Evolutionary conservation across 2,797 vertebrate genomes (phyloP).

Genomic region (Pseudocheirus occidentalis): DNA sequence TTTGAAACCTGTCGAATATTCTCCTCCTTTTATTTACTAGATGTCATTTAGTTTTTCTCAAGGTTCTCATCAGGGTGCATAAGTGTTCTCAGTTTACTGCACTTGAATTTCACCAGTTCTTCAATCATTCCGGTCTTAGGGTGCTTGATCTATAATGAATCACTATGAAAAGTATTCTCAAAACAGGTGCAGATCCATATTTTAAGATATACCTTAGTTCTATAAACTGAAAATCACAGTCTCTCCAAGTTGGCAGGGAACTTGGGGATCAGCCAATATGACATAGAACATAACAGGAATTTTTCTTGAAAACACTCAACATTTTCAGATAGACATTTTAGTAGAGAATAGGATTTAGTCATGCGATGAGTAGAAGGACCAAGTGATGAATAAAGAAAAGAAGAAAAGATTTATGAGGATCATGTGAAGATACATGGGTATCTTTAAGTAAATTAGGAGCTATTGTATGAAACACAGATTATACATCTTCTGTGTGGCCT

Average conservation of each 20-base stretch:
- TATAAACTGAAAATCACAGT: not conserved
- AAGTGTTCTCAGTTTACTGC: not conserved
- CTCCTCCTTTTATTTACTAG: not conserved
- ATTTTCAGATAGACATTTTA: not conserved
- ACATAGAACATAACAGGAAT: not conserved
- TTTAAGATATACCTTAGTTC: not conserved
- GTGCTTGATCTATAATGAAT: slow-evolving; percentile 10
- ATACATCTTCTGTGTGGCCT: not conserved
- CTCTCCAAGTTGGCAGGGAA: not conserved
- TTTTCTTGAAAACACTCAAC: not conserved
- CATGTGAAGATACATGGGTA: not conserved
- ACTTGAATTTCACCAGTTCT: slow-evolving; percentile 19
- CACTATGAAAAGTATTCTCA: not conserved
- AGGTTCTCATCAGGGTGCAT: not conserved
- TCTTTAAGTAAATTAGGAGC: not conserved
- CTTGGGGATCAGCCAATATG: not conserved
- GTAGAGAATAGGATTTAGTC: not conserved
- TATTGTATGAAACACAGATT: not conserved
- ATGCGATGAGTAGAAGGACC: not conserved
- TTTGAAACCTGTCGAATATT: slow-evolving; percentile 9
- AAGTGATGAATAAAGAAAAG: not conserved
- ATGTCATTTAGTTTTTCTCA: slow-evolving; percentile 16
- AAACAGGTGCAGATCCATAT: not conserved
- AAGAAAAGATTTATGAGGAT: not conserved
- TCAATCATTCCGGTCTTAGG: not conserved